A percentile compares a stretch with the other conserved stretches of the same genome.
These are phyloP conservation scores for Orthochromis indermauri DNA, from an alignment of 2,113 vertebrate species.

Conservation along the genomic window DNA sequence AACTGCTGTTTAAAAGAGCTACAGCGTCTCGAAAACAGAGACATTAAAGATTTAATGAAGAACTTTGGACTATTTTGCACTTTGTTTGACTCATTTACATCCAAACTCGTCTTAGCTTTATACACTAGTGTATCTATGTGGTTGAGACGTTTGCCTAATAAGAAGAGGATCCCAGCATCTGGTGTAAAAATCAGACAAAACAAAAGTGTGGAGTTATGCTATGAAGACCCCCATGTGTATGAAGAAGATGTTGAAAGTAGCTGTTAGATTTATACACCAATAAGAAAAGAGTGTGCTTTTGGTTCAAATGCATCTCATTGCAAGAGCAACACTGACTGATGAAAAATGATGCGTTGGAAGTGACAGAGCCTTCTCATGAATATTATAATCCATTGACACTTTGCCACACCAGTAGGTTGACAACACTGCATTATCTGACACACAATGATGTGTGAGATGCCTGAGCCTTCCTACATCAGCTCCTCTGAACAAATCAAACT, in stretches of 20 bases:
- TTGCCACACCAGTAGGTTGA: not conserved
- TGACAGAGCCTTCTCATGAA: fast-evolving
- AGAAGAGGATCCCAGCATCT: not conserved
- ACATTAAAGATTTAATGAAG: not conserved
- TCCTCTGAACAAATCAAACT: not conserved
- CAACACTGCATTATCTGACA: not conserved
- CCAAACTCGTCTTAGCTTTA: not conserved
- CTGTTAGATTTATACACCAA: not conserved
- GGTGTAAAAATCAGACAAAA: fast-evolving
- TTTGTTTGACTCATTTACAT: not conserved
- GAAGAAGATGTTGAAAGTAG: not conserved
- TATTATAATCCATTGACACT: not conserved
- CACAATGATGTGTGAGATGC: not conserved
- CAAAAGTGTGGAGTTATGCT: not conserved
- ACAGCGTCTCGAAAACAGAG: not conserved
- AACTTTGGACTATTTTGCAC: not conserved
- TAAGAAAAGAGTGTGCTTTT: not conserved
- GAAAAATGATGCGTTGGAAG: not conserved
- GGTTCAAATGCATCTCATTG: not conserved
- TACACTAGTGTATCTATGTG: fast-evolving
- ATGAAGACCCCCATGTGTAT: not conserved
- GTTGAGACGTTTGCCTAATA: not conserved
- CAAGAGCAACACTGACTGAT: not conserved
- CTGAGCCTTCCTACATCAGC: not conserved
- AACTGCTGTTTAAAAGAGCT: too few species aligned